phyloP scores from a whole-genome alignment of 30 jellyfish, hydroid and myxozoan genomes.

The Turritopsis dohrnii region DNA sequence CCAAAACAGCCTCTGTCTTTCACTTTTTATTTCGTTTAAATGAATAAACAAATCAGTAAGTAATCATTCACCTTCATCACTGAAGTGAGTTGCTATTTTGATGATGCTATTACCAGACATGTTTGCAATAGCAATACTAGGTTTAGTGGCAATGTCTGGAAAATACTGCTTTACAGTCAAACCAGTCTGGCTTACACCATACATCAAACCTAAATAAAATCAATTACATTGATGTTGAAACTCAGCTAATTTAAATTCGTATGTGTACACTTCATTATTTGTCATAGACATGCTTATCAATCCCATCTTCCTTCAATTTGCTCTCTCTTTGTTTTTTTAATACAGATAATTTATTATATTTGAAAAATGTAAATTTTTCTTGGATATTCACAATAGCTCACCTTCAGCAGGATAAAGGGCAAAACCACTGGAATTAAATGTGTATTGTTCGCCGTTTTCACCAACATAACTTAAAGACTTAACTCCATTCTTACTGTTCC shows the following conservation, averaged over 20 bases:
- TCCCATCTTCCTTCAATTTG: no score
- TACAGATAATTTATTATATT: no score
- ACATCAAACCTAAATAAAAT: not conserved
- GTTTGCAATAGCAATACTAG: not conserved
- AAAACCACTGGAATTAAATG: not conserved
- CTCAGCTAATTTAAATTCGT: not conserved
- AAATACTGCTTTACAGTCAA: not conserved
- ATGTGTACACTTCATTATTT: no score
- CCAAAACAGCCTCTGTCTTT: no score
- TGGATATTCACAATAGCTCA: no score
- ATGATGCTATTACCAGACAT: not conserved
- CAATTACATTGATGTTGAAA: not conserved
- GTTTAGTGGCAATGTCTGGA: not conserved
- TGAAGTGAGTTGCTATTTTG: not conserved
- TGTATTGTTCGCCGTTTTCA: not conserved
- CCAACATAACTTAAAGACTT: not conserved
- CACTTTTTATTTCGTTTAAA: no score
- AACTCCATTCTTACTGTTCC: conserved; percentile 3
- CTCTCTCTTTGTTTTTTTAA: no score
- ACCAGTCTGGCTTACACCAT: not conserved
- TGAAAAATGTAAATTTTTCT: no score
- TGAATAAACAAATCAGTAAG: no score
- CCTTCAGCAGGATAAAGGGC: not conserved
- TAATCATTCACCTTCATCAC: not conserved
- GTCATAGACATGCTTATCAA: no score